Evolutionary conservation across 2,888 invertebrate species (phyloP), one percentile per base, ranked within the genome.

Genomic region (Cryptosula pallasiana): DNA sequence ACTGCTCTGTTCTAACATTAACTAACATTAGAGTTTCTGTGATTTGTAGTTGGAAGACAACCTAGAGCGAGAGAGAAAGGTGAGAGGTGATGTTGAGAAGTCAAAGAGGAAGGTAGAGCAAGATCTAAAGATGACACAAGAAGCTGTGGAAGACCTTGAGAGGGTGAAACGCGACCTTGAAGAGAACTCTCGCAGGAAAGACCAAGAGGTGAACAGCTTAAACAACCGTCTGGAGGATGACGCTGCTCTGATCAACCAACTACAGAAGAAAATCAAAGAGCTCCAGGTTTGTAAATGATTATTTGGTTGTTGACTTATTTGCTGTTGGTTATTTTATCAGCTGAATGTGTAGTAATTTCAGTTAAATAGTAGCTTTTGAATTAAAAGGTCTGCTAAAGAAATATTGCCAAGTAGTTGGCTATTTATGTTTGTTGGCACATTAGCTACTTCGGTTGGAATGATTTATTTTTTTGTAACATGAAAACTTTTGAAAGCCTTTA

Each of bases 251-350:
- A 96, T 99, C 82, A 92, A 94, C 88, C 96, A 96, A 81, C 90
- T 94, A 83, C 95, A 97, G 88, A 96, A 96, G 88, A 98, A 98
- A 88, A 95, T 99, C 90, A 99, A 99, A 90, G 98, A 99, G 89
- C 90, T 97, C 84, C 95, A 95, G 88, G 92, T 83, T 75, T 76
- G 76, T 13, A 45, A 45, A n/a, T n/a, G n/a, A n/a, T n/a, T n/a
- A n/a, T n/a, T n/a, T n/a, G n/a, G n/a, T n/a, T n/a, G n/a, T n/a
- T n/a, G n/a, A n/a, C n/a, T n/a, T n/a, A n/a, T n/a, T n/a, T n/a
- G n/a, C n/a, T n/a, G n/a, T n/a, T n/a, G n/a, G n/a, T n/a, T n/a
- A n/a, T n/a, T n/a, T n/a, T n/a, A n/a, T n/a, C n/a, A n/a, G n/a
- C n/a, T n/a, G n/a, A n/a, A n/a, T n/a, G n/a, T n/a, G n/a, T n/a